phyloP scores from a whole-genome alignment of 2,797 vertebrate genomes.

The Esox masquinongy region DNA sequence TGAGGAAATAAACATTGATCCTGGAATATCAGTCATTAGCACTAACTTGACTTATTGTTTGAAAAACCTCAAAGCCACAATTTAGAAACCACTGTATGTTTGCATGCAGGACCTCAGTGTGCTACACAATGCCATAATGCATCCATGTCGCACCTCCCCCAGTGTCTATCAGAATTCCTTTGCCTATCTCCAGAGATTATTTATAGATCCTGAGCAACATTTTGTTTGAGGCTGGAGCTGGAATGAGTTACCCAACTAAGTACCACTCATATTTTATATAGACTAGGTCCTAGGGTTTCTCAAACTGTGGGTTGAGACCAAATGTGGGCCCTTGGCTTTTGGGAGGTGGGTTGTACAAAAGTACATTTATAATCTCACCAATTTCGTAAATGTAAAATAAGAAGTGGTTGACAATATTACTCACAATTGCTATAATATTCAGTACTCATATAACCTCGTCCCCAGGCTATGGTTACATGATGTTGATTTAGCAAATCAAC shows the following conservation, averaged over 20 bases:
- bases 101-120: neutral
- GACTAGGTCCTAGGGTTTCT: too few species aligned
- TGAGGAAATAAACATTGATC: neutral
- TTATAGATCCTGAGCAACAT: slow-evolving; percentile 64
- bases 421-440: too few species aligned
- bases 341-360: too few species aligned
- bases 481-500: too few species aligned
- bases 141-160: slow-evolving; percentile 9
- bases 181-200: slow-evolving; percentile 58
- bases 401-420: too few species aligned
- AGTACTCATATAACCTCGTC: too few species aligned
- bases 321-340: too few species aligned
- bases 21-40: neutral
- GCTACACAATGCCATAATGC: neutral
- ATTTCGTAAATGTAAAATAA: too few species aligned
- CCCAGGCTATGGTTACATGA: too few species aligned
- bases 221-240: slow-evolving; percentile 20
- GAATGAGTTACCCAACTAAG: slow-evolving; percentile 1
- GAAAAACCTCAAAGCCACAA: neutral
- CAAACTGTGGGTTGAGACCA: too few species aligned
- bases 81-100: neutral
- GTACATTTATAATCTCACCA: too few species aligned
- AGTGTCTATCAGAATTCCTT: slow-evolving; percentile 52
- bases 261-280: neutral
- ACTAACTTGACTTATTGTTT: slow-evolving; percentile 24